Base-by-base conservation (phyloP, 2,797 vertebrate species). In the Cryptoblepharus egeriae region DNA sequence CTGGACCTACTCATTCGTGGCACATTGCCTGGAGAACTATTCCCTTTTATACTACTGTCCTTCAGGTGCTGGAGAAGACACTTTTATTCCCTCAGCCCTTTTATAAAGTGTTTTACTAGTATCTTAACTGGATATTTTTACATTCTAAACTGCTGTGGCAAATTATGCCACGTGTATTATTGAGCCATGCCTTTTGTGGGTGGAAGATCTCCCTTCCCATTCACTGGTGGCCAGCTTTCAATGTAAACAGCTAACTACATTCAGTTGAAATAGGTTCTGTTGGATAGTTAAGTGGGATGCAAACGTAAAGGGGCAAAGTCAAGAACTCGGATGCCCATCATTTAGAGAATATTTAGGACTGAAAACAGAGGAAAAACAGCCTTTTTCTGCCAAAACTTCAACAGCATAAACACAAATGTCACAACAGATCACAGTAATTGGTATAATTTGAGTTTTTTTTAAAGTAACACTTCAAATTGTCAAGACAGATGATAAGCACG, bases 361-460 rank as follows among this genome's bases (percentile, higher is more conserved):
- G 81, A 90, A 87, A 93, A 89, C 90, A 92, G 89, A 93, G 88
- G 90, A 90, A 93, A 92, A 87, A 86, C 91, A 87, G 86, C 85
- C 92, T 92, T 87, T 90, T 83, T 83, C 91, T 87, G 88, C 90
- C 92, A 92, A 92, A 92, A 90, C 60, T 89, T 88, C 88, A 90
- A 85, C 86, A 90, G 88, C 79, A 91, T 89, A 89, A 91, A 92
- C 87, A 90, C 87, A 90, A 91, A 90, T 88, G 91, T 91, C 91
- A 92, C 85, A 92, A 91, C 77, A 90, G 87, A 93, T 93, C 89
- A 52, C 49, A 52, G 49, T 52, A 52, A 52, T 52, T 52, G 49
- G 49, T 52, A 52, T 52, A 52, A 52, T 52, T 52, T 15, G 10
- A 4, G 49, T 82, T 88, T 88, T 88, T 88, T 82, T 65, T 73